A percentile compares a stretch with the other conserved stretches of the same genome.
phyloP scores from a whole-genome alignment of 2,888 invertebrate genomes.

The Eristalis arbustorum region DNA sequence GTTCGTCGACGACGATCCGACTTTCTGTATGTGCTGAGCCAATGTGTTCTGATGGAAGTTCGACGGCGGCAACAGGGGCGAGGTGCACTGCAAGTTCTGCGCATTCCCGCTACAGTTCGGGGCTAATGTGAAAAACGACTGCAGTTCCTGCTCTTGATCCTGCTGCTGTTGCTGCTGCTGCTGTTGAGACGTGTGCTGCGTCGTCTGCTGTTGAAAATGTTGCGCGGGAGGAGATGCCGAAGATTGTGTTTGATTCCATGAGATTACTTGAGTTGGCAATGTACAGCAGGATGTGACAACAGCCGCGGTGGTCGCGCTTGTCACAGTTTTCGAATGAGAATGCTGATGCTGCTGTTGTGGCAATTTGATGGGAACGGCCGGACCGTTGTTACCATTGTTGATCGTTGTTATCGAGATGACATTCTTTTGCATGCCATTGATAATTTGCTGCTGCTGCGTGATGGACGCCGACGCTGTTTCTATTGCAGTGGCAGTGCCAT shows the following conservation, averaged over 20 bases:
- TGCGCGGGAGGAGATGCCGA: slow-evolving; percentile 53
- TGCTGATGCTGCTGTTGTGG: slow-evolving; percentile 44
- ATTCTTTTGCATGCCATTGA: slow-evolving; percentile 72
- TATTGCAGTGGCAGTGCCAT: slow-evolving; percentile 66
- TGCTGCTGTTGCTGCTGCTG: slow-evolving; percentile 23
- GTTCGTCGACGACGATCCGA: slow-evolving; percentile 66
- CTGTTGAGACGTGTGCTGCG: slow-evolving; percentile 36
- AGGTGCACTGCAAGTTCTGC: slow-evolving; percentile 48
- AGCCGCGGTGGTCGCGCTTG: slow-evolving; percentile 53
- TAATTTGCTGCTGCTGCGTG: slow-evolving; percentile 65
- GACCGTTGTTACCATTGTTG: slow-evolving; percentile 51
- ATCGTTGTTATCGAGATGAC: slow-evolving; percentile 67
- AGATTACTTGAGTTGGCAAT: slow-evolving; percentile 71
- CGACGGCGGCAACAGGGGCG: slow-evolving; percentile 76
- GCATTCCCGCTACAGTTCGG: slow-evolving; percentile 30
- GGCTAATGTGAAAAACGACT: slow-evolving; percentile 46
- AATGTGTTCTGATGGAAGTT: slow-evolving; percentile 78
- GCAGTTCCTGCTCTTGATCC: slow-evolving; percentile 37
- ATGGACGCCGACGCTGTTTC: slow-evolving; percentile 62
- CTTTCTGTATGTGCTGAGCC: slow-evolving; percentile 78
- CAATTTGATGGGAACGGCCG: slow-evolving; percentile 65
- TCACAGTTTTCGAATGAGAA: slow-evolving; percentile 53
- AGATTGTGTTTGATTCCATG: slow-evolving; percentile 66
- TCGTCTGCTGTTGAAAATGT: slow-evolving; percentile 35
- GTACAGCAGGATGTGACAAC: slow-evolving; percentile 40